These are phyloP conservation scores for Tapera naevia DNA, from an alignment of 2,797 vertebrate species.

Conservation along the genomic window DNA sequence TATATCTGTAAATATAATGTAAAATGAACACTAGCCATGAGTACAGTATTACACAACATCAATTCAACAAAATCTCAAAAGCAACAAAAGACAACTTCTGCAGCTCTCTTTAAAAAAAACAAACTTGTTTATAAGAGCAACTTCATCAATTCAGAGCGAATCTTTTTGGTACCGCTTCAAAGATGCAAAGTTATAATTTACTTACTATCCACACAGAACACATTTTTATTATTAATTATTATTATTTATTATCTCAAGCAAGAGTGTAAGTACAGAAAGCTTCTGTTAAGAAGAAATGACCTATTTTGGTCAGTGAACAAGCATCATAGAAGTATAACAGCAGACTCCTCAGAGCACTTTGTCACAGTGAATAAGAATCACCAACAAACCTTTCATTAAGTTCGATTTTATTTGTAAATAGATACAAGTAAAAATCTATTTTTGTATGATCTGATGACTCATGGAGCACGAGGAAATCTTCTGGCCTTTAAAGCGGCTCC, in stretches of 20 bases:
- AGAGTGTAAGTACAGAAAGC: background rate
- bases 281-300: background rate
- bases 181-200: background rate
- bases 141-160: slow-evolving; percentile 16
- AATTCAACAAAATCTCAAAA: background rate
- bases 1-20: fast-evolving
- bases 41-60: background rate
- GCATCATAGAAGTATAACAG: background rate
- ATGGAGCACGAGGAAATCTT: slow-evolving; percentile 13
- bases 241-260: background rate
- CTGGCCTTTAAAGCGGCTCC: background rate
- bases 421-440: slow-evolving; percentile 45
- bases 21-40: background rate
- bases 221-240: background rate
- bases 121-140: background rate
- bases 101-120: background rate
- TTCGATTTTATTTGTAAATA: slow-evolving; percentile 56
- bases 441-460: slow-evolving; percentile 28
- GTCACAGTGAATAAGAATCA: background rate
- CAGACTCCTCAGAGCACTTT: background rate
- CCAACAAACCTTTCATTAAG: slow-evolving; percentile 5
- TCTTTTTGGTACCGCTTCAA: slow-evolving; percentile 16
- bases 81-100: background rate
- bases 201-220: background rate
- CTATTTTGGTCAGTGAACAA: background rate